A percentile compares a stretch with the other conserved stretches of the same genome.
Evolutionary conservation across 2,888 invertebrate genomes (phyloP).

Genomic region (Eudemis profundana): DNA sequence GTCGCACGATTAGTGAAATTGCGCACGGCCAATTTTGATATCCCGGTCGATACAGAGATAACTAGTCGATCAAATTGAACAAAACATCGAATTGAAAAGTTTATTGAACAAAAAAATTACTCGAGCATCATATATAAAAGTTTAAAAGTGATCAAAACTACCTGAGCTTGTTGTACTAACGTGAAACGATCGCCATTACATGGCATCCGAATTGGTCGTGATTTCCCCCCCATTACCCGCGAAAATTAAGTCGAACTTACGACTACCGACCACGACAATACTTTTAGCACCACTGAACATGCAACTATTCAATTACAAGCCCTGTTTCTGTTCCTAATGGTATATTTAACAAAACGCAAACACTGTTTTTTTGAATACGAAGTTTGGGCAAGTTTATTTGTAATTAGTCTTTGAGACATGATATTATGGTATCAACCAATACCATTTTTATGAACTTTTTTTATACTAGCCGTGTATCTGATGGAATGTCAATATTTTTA

Average conservation of each 20-base stretch:
- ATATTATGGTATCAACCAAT: too few relatives aligned
- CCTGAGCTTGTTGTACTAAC: constrained; percentile 49
- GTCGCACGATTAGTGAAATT: too few relatives aligned
- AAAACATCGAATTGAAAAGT: too few relatives aligned
- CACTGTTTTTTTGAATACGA: constrained; percentile 39
- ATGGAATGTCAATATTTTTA: too few relatives aligned
- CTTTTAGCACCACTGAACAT: constrained; percentile 71
- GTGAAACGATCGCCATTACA: constrained; percentile 61
- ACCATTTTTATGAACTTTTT: too few relatives aligned
- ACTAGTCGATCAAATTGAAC: too few relatives aligned
- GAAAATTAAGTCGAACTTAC: constrained; percentile 73
- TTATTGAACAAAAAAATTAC: too few relatives aligned
- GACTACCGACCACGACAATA: constrained; percentile 63
- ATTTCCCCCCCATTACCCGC: constrained; percentile 67
- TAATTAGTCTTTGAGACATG: neutral
- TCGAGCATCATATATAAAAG: neutral
- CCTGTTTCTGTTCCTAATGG: constrained; percentile 57
- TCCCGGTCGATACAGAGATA: too few relatives aligned
- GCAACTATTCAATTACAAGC: constrained; percentile 76
- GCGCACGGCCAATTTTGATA: too few relatives aligned
- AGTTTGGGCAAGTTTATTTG: constrained; percentile 10
- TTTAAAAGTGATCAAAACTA: constrained; percentile 8
- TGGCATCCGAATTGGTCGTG: constrained; percentile 58
- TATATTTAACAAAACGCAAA: constrained; percentile 49
- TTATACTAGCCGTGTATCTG: too few relatives aligned